Evolutionary conservation across 2,113 vertebrate genomes (phyloP).

Genomic region (Sisor rabdophorus): DNA sequence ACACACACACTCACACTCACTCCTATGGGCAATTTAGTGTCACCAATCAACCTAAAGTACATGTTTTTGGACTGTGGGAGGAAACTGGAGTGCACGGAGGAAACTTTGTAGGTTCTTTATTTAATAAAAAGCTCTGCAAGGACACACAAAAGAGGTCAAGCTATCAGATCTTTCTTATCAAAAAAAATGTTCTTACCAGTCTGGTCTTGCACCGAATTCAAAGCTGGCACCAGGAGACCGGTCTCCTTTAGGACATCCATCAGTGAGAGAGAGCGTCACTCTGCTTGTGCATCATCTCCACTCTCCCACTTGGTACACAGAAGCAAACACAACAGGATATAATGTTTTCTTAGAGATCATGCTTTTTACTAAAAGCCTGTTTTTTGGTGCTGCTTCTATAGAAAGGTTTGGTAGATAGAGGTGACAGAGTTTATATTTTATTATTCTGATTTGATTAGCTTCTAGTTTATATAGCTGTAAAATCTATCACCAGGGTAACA

Average conservation of each 20-base stretch:
- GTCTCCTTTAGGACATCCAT: slow-evolving; percentile 95
- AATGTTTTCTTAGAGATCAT: neutral
- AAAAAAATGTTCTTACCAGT: slow-evolving; percentile 73
- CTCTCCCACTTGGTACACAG: slow-evolving; percentile 77
- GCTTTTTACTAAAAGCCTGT: no score
- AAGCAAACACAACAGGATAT: slow-evolving; percentile 34
- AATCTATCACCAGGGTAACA: slow-evolving; percentile 70
- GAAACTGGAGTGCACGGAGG: no score
- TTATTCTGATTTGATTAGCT: neutral
- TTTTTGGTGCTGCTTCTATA: neutral
- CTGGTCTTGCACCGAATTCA: slow-evolving; percentile 82
- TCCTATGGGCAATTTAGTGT: no score
- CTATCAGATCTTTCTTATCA: slow-evolving; percentile 27
- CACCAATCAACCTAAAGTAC: no score
- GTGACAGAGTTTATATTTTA: neutral
- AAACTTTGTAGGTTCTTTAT: no score
- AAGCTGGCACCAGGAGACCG: slow-evolving; percentile 83
- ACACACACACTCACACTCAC: no score
- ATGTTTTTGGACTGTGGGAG: no score
- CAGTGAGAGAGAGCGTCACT: slow-evolving; percentile 82
- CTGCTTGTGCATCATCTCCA: slow-evolving; percentile 82
- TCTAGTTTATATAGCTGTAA: slow-evolving; percentile 61
- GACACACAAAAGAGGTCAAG: neutral
- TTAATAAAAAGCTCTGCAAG: neutral
- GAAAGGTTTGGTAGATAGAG: neutral